Conservation (phyloP, 1,140 invertebrate species). For the Trachymyrmex septentrionalis region DNA sequence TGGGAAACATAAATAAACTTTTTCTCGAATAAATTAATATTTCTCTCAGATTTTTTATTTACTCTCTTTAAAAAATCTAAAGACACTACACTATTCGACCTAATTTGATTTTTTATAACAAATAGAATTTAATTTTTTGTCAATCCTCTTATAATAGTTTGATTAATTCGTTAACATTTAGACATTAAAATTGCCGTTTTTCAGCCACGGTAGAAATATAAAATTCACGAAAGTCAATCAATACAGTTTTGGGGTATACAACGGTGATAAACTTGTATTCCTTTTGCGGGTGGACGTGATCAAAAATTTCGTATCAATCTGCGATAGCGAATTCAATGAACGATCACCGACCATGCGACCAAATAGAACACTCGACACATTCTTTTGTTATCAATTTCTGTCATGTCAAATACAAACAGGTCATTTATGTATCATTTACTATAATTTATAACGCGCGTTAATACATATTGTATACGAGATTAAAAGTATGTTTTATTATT, state of each 20-base stretch:
- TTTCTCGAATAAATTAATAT: background rate
- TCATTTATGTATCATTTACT: constrained; percentile 49
- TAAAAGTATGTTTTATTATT: background rate
- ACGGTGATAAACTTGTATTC: constrained; percentile 28
- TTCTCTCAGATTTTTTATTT: background rate
- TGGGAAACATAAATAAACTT: background rate
- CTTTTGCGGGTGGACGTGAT: constrained; percentile 17
- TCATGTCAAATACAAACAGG: constrained; percentile 16
- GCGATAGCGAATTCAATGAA: constrained; percentile 10
- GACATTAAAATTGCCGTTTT: background rate
- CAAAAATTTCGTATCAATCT: constrained; percentile 34
- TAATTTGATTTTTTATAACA: background rate
- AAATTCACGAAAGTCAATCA: constrained; percentile 20
- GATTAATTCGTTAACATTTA: background rate
- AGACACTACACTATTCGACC: background rate
- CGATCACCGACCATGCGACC: background rate
- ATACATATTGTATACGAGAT: constrained; percentile 2
- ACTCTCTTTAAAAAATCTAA: background rate
- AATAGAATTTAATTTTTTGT: background rate
- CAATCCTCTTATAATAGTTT: background rate
- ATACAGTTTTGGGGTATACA: background rate
- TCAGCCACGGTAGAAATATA: background rate
- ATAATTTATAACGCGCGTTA: constrained; percentile 19
- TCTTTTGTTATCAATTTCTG: constrained; percentile 35
- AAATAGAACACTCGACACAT: constrained; percentile 15